Percentiles rank a stretch among this genome's conserved stretches.
Evolutionary conservation across 2,888 invertebrate genomes (phyloP).

Genomic region (Heliconius charithonia): DNA sequence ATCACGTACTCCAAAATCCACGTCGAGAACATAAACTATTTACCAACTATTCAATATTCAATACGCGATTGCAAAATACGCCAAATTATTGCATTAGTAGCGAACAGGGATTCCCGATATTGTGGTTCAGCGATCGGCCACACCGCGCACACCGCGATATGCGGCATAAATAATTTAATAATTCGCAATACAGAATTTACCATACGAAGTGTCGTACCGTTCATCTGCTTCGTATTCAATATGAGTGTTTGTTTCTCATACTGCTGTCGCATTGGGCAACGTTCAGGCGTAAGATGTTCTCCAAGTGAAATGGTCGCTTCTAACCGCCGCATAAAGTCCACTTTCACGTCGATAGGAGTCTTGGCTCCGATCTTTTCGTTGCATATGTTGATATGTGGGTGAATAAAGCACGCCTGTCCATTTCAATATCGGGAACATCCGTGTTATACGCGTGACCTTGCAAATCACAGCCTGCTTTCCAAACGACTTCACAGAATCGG

Average conservation of each 20-base stretch:
- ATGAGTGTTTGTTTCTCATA: conserved; percentile 84
- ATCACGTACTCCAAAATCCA: conserved; percentile 81
- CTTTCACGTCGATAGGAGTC: conserved; percentile 55
- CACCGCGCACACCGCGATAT: conserved; percentile 70
- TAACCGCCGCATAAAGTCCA: conserved; percentile 64
- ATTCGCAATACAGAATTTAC: conserved; percentile 84
- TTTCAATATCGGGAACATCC: conserved; percentile 84
- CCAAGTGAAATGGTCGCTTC: conserved; percentile 68
- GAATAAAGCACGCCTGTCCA: conserved; percentile 84
- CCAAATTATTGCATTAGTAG: conserved; percentile 84
- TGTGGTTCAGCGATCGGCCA: conserved; percentile 80
- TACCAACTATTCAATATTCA: conserved; percentile 82
- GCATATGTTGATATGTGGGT: conserved; percentile 81
- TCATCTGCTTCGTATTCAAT: conserved; percentile 81
- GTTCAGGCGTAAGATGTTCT: conserved; percentile 63
- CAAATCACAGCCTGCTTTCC: conserved; percentile 84
- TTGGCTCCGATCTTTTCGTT: conserved; percentile 77
- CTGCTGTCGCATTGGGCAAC: conserved; percentile 80
- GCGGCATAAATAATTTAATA: conserved; percentile 84
- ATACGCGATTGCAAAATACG: conserved; percentile 83
- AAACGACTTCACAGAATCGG: conserved; percentile 81
- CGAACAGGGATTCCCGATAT: conserved; percentile 83
- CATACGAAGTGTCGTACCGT: conserved; percentile 82
- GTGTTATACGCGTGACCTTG: conserved; percentile 84
- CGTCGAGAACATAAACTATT: conserved; percentile 82